These are phyloP conservation scores for Acanthoscelides obtectus DNA, from an alignment of 2,888 invertebrate species.

Conservation along the genomic window DNA sequence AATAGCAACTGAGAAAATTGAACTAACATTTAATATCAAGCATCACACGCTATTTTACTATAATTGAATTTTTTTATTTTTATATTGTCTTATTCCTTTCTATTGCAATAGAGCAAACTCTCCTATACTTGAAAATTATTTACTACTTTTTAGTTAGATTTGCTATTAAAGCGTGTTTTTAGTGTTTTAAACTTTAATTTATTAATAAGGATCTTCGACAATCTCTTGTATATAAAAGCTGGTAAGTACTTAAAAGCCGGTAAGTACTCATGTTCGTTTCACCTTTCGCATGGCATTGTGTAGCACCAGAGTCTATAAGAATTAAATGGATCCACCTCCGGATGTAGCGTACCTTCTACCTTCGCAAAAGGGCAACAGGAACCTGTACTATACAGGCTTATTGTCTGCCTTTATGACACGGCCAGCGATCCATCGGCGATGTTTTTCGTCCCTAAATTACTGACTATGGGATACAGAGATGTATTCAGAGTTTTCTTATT, in stretches of 20 bases:
- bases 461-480: neutral
- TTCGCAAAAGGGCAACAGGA: neutral
- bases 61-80: no score
- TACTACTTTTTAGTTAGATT: no score
- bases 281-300: neutral
- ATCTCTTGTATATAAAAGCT: no score
- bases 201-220: no score
- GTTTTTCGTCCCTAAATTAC: neutral
- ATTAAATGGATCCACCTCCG: neutral
- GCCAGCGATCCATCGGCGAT: neutral
- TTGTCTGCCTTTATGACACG: neutral
- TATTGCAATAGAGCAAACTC: no score
- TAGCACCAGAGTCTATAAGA: neutral
- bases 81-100: no score
- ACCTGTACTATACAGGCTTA: neutral
- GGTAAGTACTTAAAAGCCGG: neutral
- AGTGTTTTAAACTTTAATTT: no score
- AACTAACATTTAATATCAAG: no score
- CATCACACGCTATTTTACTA: no score
- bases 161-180: no score
- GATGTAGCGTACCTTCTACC: neutral
- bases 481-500: neutral
- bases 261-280: neutral
- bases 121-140: no score
- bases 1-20: no score